Percentiles rank a stretch among this genome's conserved stretches.
Evolutionary conservation across 2,888 invertebrate species (phyloP).

Genomic region (Watsonalla cultraria): DNA sequence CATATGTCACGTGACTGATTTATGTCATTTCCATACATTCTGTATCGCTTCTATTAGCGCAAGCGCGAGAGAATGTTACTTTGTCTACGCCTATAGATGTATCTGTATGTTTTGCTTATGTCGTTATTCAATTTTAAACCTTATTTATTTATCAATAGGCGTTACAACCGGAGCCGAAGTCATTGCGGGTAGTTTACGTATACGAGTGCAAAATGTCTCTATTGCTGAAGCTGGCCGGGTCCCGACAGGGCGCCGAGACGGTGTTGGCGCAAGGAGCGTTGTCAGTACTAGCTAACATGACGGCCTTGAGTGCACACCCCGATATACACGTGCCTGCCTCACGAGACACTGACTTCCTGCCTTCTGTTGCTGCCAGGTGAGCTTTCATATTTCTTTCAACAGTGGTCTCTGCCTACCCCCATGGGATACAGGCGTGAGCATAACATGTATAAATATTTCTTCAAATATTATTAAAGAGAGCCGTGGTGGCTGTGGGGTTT

Average conservation of each 20-base stretch:
- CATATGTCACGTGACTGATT: too few species aligned
- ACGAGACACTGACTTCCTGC: constrained; percentile 46
- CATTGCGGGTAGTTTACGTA: constrained; percentile 87
- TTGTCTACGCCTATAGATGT: too few species aligned
- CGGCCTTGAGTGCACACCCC: constrained; percentile 85
- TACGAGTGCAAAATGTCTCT: constrained; percentile 93
- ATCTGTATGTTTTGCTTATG: not conserved
- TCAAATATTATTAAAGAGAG: not conserved
- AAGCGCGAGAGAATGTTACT: too few species aligned
- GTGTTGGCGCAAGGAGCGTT: constrained; percentile 87
- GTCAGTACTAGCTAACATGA: constrained; percentile 82
- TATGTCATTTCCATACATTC: too few species aligned
- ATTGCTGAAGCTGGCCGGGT: constrained; percentile 83
- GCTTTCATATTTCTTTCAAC: too few species aligned
- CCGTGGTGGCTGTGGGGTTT: too few species aligned
- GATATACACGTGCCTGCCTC: constrained; percentile 68
- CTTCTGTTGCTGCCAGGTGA: constrained; percentile 49
- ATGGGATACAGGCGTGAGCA: too few species aligned
- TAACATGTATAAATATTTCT: too few species aligned
- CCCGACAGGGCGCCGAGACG: constrained; percentile 83
- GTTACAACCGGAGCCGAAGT: constrained; percentile 82
- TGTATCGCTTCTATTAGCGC: too few species aligned
- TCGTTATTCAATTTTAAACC: not conserved
- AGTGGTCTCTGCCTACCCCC: too few species aligned
- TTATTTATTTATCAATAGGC: constrained; percentile 42